Base-by-base conservation (phyloP, 2,113 vertebrate genomes). In the Bambusicola thoracicus region DNA sequence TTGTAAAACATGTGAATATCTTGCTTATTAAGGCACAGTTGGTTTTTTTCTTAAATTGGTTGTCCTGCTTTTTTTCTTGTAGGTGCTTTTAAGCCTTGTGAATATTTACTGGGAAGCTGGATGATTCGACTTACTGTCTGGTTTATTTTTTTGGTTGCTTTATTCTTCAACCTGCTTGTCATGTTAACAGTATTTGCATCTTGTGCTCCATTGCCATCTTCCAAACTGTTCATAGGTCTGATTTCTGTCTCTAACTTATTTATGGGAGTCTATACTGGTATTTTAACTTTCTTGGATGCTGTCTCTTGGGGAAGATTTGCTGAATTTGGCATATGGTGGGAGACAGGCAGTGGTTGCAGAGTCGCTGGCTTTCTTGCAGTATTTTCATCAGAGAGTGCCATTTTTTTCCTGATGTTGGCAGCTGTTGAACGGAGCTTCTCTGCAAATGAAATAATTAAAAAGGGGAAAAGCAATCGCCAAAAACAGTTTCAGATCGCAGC, bases 81-180 rank as follows among this genome's bases (percentile, higher is more conserved):
- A 99, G 99, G 99, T 96, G 99, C 99, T 76, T 99, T 99, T 96
- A 99, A 99, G 97, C 99, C 99, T 40, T 99, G 99, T 59, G 98
- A 99, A 96, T 99, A 99, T 94, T 97, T 99, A 79, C 96, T 99
- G 93, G 99, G 99, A 77, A 99, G 99, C 97, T 99, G 99, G 99
- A 99, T 99, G 99, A 99, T 99, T 75, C 99, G 99, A 65, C 98
- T 99, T 87, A 99, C 99, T 0, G 99, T 99, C 77, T 99, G 99
- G 99, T 99, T 99, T 97, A 99, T 99, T 98, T 99, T 99, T 97
- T 97, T 99, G 97, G 98, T 99, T 77, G 98, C 99, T 2, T 93
- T 99, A 93, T 96, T 98, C 90, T 99, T 99, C 97, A 99, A 99
- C 96, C 96, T 98, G 78, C 97, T 99, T 92, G 99, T 99, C 83